Evolutionary conservation across 1,140 invertebrate species (phyloP).

Genomic region (Euglossa dilemma): DNA sequence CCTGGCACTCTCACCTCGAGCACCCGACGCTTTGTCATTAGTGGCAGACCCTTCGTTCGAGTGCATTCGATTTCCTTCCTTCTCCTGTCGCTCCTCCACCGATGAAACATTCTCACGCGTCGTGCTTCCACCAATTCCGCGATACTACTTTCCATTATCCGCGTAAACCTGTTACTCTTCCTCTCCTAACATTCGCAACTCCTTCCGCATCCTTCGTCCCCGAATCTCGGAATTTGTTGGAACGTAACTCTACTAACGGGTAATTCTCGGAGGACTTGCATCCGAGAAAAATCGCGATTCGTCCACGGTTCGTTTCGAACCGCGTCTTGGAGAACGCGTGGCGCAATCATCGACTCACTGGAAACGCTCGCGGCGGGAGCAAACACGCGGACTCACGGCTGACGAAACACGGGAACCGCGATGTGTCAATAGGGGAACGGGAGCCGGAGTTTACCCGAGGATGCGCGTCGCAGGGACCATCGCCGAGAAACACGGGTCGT

Average conservation of each 20-base stretch:
- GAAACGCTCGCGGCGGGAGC: constrained; percentile 21
- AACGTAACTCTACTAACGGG: too few species aligned
- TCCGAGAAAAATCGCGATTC: neutral
- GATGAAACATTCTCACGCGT: neutral
- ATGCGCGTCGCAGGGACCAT: neutral
- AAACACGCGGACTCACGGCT: constrained; percentile 15
- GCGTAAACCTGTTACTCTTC: too few species aligned
- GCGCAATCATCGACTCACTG: constrained; percentile 7
- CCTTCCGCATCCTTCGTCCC: too few species aligned
- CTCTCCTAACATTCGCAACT: too few species aligned
- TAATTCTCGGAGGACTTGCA: constrained; percentile 20
- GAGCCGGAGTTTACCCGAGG: neutral
- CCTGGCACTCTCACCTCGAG: constrained; percentile 10
- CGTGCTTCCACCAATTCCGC: too few species aligned
- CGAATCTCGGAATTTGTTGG: too few species aligned
- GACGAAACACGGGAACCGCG: constrained; percentile 9
- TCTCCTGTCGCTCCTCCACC: too few species aligned
- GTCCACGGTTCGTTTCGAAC: neutral
- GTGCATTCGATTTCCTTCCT: neutral
- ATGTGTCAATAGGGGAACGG: constrained; percentile 46
- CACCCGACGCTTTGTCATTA: constrained; percentile 18
- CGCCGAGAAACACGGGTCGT: constrained; percentile 17
- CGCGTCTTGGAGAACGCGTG: constrained; percentile 36
- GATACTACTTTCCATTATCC: too few species aligned
- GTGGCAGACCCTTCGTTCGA: neutral